Base-by-base conservation (phyloP, 2,113 vertebrate genomes). In the Myotis brandtii region DNA sequence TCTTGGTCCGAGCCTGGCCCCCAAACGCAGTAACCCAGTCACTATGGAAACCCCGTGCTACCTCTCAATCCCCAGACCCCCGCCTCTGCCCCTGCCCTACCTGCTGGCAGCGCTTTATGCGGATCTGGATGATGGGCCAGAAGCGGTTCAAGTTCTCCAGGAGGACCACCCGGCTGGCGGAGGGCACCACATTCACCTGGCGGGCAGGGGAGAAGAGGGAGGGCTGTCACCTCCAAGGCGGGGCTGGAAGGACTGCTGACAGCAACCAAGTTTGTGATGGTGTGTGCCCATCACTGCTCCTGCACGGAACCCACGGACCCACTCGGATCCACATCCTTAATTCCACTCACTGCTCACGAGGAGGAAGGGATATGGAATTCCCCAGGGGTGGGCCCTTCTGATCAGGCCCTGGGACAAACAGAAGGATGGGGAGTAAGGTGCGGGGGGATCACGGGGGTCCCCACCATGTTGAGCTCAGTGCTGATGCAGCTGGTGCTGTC, bases 31-130 rank as follows among this genome's bases (percentile, higher is more conserved):
- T 14, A 70, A 66, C 1, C 3, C 32, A 40, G 73, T 12, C 17
- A 10, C 73, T 46, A 5, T 0, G 16, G 48, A 83, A 54, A 91
- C 34, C 25, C 67, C n/a, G 17, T 9, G 37, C 34, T 48, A 56
- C 56, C 32, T 80, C 34, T 27, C 37, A 40, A 40, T 3, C 20
- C 66, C 59, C 21, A 3, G 40, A 30, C 20, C 66, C 40, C 0
- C 1, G 21, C 17, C 54, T 81, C 37, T 23, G 8, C 27, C 50
- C 30, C 6, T 1, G 9, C 72, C 79, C 97, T 30, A 99, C 99
- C 99, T 99, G 99, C 97, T 99, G 99, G 97, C 99, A 99, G 84
- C 99, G 98, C 98, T 99, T 99, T 96, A 99, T 98, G n/a, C 99
- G 98, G 98, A 99, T 99, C 98, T 99, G 99, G 96, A 99, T 98